Evolutionary conservation across 2,113 vertebrate genomes (phyloP).

Genomic region (Ascaphus truei): DNA sequence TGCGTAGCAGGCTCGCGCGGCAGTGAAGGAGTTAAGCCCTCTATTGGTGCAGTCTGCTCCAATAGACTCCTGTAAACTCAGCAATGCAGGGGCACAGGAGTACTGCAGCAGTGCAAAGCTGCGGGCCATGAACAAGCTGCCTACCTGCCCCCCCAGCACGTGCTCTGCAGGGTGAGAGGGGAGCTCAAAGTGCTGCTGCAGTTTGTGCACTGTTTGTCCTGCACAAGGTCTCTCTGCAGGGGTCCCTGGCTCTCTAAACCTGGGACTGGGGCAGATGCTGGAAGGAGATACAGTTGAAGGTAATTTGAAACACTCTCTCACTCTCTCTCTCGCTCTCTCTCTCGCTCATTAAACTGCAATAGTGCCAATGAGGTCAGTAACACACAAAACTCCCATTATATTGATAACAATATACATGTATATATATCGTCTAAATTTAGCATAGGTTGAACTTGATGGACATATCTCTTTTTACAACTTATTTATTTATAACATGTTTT

Average conservation of each 20-base stretch:
- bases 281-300: not conserved
- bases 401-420: no score
- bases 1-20: no score
- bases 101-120: conserved; percentile 29
- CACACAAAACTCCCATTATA: no score
- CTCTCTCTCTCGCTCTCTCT: not conserved
- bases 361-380: no score
- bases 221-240: not conserved
- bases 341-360: no score
- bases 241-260: not conserved
- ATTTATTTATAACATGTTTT: no score
- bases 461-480: no score
- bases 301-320: not conserved
- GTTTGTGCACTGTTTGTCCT: not conserved
- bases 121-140: conserved; percentile 8
- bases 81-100: conserved; percentile 10
- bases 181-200: conserved; percentile 16
- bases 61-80: no score
- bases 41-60: conserved; percentile 32
- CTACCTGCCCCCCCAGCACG: conserved; percentile 18
- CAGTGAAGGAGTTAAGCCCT: no score
- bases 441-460: no score
- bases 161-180: conserved; percentile 18
- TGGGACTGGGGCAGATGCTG: not conserved
- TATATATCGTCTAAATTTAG: no score